These are phyloP conservation scores for Sinonovacula constricta DNA, from an alignment of 1,140 invertebrate genomes.

Conservation along the genomic window DNA sequence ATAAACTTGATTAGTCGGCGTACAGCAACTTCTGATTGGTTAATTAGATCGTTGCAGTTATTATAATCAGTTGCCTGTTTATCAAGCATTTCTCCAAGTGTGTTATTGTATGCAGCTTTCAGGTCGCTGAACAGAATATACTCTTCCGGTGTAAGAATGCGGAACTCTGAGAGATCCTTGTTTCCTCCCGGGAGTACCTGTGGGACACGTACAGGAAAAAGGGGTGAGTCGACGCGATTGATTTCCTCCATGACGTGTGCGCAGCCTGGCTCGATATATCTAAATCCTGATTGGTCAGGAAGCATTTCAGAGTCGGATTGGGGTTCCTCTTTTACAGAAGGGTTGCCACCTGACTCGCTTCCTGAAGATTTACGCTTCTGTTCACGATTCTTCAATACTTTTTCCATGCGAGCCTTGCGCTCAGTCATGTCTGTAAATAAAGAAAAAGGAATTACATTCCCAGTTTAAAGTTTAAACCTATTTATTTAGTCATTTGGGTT, in stretches of 20 bases:
- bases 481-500: no score
- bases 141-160: conserved; percentile 53
- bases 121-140: conserved; percentile 55
- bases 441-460: neutral
- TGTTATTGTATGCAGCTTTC: conserved; percentile 54
- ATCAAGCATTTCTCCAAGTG: conserved; percentile 44
- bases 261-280: neutral
- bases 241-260: neutral
- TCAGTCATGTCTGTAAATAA: conserved; percentile 23
- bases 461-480: no score
- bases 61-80: conserved; percentile 54
- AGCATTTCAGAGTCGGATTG: conserved; percentile 25
- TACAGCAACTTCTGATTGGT: conserved; percentile 70
- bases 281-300: conserved; percentile 51
- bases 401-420: conserved; percentile 63
- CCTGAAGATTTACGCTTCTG: conserved; percentile 41
- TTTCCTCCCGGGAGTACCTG: conserved; percentile 26
- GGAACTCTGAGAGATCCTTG: conserved; percentile 53
- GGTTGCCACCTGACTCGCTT: neutral
- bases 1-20: conserved; percentile 71
- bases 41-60: conserved; percentile 66
- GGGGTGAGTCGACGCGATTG: neutral
- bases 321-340: conserved; percentile 52
- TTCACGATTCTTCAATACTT: conserved; percentile 62
- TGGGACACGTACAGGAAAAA: neutral